Evolutionary conservation across 2,797 vertebrate species (phyloP).

Genomic region (Lophotriccus pileatus): DNA sequence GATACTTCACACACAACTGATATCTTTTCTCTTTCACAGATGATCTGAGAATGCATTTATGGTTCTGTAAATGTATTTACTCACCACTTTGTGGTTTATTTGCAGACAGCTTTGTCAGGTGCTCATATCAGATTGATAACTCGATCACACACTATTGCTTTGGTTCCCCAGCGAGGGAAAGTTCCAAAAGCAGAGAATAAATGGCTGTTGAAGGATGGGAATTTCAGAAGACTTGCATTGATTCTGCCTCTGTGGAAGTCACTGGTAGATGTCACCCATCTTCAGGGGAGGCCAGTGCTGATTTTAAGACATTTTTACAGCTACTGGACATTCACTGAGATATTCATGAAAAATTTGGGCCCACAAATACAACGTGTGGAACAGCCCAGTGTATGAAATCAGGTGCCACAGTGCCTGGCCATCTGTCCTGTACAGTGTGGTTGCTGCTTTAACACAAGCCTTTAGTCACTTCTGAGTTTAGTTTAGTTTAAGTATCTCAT

Average conservation of each 20-base stretch:
- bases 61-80: conserved; percentile 26
- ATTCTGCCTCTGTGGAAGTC: background rate
- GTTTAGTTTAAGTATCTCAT: background rate
- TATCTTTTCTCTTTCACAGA: background rate
- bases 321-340: background rate
- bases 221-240: background rate
- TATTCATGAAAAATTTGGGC: background rate
- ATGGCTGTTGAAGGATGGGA: background rate
- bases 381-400: background rate
- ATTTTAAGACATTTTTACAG: background rate
- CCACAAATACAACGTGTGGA: background rate
- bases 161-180: background rate
- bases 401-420: background rate
- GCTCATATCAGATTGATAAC: background rate
- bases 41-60: background rate
- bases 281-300: background rate
- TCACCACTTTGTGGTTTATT: background rate
- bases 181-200: background rate
- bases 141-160: background rate
- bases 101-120: conserved; percentile 19
- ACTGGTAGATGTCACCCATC: background rate
- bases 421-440: background rate
- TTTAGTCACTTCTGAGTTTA: background rate
- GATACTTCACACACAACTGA: background rate
- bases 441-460: background rate